Percentiles rank a stretch among this genome's conserved stretches.
phyloP scores from a whole-genome alignment of 1,140 invertebrate genomes.

The Phortica variegata region DNA sequence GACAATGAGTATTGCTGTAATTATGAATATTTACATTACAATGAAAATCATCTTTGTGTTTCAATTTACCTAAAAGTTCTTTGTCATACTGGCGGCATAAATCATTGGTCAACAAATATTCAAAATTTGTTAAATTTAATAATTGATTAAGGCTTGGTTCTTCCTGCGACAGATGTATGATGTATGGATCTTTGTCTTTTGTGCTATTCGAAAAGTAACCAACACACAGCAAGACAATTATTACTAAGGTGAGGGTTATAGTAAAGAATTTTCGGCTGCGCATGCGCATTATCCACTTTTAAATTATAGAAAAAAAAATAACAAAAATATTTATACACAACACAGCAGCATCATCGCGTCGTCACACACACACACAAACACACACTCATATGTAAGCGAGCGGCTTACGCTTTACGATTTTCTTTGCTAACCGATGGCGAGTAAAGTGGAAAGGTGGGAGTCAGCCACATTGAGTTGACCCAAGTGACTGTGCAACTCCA shows the following conservation, averaged over 20 bases:
- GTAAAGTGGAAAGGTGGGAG: too few relatives aligned
- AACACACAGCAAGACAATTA: slow-evolving; percentile 34
- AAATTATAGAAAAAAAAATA: too few relatives aligned
- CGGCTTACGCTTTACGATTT: too few relatives aligned
- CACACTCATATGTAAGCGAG: too few relatives aligned
- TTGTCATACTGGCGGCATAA: slow-evolving; percentile 39
- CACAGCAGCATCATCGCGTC: too few relatives aligned
- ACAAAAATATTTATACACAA: too few relatives aligned
- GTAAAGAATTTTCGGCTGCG: slow-evolving; percentile 41
- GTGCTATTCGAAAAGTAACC: slow-evolving; percentile 27
- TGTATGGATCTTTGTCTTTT: slow-evolving; percentile 20
- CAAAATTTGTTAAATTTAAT: slow-evolving; percentile 36
- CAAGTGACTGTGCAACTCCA: too few relatives aligned
- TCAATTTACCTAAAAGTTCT: slow-evolving; percentile 34
- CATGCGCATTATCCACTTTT: slow-evolving; percentile 38
- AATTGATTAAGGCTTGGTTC: slow-evolving; percentile 14
- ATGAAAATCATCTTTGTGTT: neutral
- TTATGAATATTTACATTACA: neutral
- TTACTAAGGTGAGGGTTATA: slow-evolving; percentile 33
- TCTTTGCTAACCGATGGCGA: too few relatives aligned
- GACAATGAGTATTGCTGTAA: slow-evolving; percentile 64
- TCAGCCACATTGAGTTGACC: too few relatives aligned
- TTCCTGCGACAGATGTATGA: slow-evolving; percentile 25
- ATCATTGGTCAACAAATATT: slow-evolving; percentile 38
- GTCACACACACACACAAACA: too few relatives aligned